A percentile compares a stretch with the other conserved stretches of the same genome.
Evolutionary conservation across 2,888 invertebrate genomes (phyloP).

Genomic region (Aspidiotus rigidus): DNA sequence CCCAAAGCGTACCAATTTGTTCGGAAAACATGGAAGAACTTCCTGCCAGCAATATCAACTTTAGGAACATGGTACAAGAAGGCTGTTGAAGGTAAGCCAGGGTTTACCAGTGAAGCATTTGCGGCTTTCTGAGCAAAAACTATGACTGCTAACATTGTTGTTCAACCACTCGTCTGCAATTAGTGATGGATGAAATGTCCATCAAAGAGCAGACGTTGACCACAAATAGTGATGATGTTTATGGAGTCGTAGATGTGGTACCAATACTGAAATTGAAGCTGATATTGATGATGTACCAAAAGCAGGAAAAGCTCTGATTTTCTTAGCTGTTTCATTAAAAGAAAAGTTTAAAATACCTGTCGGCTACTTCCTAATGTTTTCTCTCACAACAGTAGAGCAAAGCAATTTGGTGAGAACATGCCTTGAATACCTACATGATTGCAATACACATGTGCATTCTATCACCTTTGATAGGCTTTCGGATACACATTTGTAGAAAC

Average conservation of each 20-base stretch:
- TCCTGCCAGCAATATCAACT: slow-evolving; percentile 25
- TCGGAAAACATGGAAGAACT: slow-evolving; percentile 15
- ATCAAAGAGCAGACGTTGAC: background rate
- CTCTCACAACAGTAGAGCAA: background rate
- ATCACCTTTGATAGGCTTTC: slow-evolving; percentile 35
- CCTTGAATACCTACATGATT: slow-evolving; percentile 25
- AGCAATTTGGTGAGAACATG: slow-evolving; percentile 12
- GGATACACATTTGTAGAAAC: no score
- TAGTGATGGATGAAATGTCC: slow-evolving; percentile 7
- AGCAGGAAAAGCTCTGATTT: slow-evolving; percentile 12
- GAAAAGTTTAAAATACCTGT: slow-evolving; percentile 30
- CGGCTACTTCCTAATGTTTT: slow-evolving; percentile 26
- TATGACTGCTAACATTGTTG: background rate
- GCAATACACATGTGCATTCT: slow-evolving; percentile 19
- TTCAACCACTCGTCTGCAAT: background rate
- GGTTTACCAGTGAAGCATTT: slow-evolving; percentile 27
- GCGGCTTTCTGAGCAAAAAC: slow-evolving; percentile 8
- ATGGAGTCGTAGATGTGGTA: background rate
- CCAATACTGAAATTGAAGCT: background rate
- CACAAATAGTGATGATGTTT: background rate
- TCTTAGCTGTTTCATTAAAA: slow-evolving; percentile 16
- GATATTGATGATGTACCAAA: slow-evolving; percentile 3
- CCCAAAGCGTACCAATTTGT: background rate
- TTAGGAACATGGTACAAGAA: slow-evolving; percentile 27
- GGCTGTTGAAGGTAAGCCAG: slow-evolving; percentile 26